Evolutionary conservation across 2,113 vertebrate genomes (phyloP), one percentile per base, ranked within the genome.

Genomic region (Dasyprocta punctata): DNA sequence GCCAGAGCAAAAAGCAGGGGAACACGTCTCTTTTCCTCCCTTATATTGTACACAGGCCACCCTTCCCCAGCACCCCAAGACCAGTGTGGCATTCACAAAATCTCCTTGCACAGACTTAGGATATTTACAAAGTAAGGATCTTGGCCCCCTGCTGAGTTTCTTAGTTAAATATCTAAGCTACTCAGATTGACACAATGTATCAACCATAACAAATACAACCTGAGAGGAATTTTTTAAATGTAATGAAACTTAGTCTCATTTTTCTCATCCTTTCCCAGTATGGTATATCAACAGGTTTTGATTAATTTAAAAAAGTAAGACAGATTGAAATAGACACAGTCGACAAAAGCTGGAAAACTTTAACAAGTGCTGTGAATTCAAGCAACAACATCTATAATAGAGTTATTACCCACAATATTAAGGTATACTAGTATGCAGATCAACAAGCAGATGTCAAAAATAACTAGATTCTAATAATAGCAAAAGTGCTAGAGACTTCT

Each of bases 191-290:
- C 54, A 54, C 12, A 54, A 54, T 54, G 54, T 17, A 54, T 54
- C 54, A 54, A 54, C 54, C 14, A 17, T 54, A 13, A 54, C 12
- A 54, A 17, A 17, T 54, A 73, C 12, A 80, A 30, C 54, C 44
- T 92, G 30, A 16, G 30, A 89, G 22, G 81, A 95, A 75, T 77
- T 89, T 95, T 80, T 69, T 71, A 92, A 94, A 84, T 30, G 4
- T 78, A 90, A 90, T 58, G 49, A 77, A 60, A 67, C 89, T 26
- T 14, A 41, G 36, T 28, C 38, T 92, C 60, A 47, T 75, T 89
- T 94, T 96, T 67, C 78, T 92, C 71, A 86, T 56, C 33, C 4
- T 86, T 92, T 92, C 87, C 44, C 67, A 94, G 17, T 12, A 92
- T 61, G 26, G 56, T 36, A 78, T 56, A 56, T 78, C 9, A 94